phyloP scores from a whole-genome alignment of 2,797 vertebrate genomes.

The Thripadectes ignobilis region DNA sequence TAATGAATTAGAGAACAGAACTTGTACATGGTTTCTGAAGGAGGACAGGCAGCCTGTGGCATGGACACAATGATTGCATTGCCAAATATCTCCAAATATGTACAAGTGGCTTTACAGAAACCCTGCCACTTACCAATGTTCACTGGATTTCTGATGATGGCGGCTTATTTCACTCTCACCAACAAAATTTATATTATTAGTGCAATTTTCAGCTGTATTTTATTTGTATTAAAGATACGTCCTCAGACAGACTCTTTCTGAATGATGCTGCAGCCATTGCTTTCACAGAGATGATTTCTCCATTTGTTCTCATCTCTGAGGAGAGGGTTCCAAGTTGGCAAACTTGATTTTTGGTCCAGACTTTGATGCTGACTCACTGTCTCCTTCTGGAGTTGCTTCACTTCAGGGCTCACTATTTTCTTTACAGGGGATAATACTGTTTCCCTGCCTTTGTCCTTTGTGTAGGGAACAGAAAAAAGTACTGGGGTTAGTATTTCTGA shows the following conservation, averaged over 20 bases:
- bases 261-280: neutral
- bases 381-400: neutral
- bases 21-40: neutral
- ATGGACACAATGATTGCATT: neutral
- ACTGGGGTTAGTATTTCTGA: neutral
- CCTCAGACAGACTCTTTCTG: neutral
- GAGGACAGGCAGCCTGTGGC: neutral
- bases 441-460: neutral
- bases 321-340: neutral
- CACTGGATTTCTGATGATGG: neutral
- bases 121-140: neutral
- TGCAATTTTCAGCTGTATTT: neutral
- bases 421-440: neutral
- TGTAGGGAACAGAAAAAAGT: neutral
- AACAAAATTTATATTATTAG: neutral
- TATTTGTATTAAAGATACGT: neutral
- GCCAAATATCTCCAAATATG: neutral
- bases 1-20: neutral
- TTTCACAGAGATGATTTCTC: neutral
- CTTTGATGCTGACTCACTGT: conserved; percentile 32
- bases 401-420: neutral
- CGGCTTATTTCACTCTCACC: neutral
- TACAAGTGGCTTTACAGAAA: neutral
- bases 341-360: neutral
- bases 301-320: conserved; percentile 3